Percentiles rank a stretch among this genome's conserved stretches.
Conservation (phyloP, 2,797 vertebrate genomes). For the Gadopsis bispinosus region DNA sequence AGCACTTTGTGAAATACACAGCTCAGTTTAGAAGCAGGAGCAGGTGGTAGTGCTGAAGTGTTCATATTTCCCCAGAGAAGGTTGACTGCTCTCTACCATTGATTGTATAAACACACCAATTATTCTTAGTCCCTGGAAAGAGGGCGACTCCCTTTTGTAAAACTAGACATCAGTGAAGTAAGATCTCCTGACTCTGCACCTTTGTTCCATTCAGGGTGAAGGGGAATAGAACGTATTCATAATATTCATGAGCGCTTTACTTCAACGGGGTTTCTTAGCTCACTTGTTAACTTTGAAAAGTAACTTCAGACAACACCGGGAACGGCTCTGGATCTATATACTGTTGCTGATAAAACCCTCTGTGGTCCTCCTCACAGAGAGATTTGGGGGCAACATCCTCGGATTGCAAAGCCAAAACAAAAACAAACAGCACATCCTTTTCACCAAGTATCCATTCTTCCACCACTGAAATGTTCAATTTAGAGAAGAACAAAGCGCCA, state of each 20-base stretch:
- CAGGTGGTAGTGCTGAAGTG: slow-evolving; percentile 59
- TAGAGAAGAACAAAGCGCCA: slow-evolving; percentile 42
- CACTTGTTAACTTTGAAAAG: slow-evolving; percentile 52
- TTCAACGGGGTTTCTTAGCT: slow-evolving; percentile 28
- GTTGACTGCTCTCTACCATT: slow-evolving; percentile 61
- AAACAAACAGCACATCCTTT: slow-evolving; percentile 30
- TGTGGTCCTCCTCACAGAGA: slow-evolving; percentile 12
- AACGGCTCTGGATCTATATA: slow-evolving; percentile 21
- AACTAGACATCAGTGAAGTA: slow-evolving; percentile 46
- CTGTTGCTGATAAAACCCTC: slow-evolving; percentile 34
- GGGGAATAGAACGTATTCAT: slow-evolving; percentile 38
- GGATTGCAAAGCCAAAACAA: slow-evolving; percentile 35
- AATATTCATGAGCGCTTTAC: slow-evolving; percentile 54
- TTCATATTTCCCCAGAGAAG: slow-evolving; percentile 78
- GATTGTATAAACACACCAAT: slow-evolving; percentile 79
- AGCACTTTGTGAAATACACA: slow-evolving; percentile 31
- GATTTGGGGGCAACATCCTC: slow-evolving; percentile 5
- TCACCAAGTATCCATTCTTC: neutral
- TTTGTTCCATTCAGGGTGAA: slow-evolving; percentile 37
- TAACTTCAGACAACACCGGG: slow-evolving; percentile 21
- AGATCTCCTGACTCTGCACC: slow-evolving; percentile 42
- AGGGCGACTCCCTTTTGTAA: slow-evolving; percentile 51
- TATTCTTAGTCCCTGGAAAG: slow-evolving; percentile 72
- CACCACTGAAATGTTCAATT: slow-evolving; percentile 43
- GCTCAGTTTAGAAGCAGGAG: slow-evolving; percentile 52